phyloP scores from a whole-genome alignment of 2,113 vertebrate species.

The Psittacula cyanocephala region DNA sequence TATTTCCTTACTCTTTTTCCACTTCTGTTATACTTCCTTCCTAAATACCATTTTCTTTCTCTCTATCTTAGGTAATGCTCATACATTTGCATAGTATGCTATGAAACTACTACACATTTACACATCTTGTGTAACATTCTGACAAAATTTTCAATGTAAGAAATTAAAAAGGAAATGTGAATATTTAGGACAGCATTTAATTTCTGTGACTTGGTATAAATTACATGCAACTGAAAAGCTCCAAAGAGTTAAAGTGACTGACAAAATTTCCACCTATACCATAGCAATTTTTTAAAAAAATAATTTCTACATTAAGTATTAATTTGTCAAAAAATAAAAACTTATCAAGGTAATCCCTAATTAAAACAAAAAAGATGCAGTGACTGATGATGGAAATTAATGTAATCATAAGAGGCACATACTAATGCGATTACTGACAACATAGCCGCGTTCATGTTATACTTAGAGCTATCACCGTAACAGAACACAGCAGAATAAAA shows the following conservation, averaged over 20 bases:
- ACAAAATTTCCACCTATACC: background rate
- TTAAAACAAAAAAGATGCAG: background rate
- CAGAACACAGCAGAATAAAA: background rate
- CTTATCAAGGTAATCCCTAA: background rate
- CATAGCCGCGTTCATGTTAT: background rate
- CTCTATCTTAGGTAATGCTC: background rate
- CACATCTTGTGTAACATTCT: background rate
- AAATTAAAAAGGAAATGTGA: background rate
- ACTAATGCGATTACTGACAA: background rate
- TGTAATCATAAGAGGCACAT: background rate
- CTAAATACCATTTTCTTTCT: background rate
- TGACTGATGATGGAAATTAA: background rate
- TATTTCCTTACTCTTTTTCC: background rate
- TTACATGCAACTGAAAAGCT: background rate
- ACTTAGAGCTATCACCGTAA: background rate
- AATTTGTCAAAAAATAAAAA: background rate
- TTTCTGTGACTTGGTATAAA: background rate
- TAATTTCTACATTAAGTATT: background rate
- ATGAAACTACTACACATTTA: background rate
- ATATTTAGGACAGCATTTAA: background rate
- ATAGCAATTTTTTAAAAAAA: background rate
- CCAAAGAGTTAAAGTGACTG: background rate
- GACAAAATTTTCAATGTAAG: background rate
- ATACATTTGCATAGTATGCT: background rate
- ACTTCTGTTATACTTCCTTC: background rate